These are phyloP conservation scores for Atethmia centrago DNA, from an alignment of 2,888 invertebrate species.

Conservation along the genomic window DNA sequence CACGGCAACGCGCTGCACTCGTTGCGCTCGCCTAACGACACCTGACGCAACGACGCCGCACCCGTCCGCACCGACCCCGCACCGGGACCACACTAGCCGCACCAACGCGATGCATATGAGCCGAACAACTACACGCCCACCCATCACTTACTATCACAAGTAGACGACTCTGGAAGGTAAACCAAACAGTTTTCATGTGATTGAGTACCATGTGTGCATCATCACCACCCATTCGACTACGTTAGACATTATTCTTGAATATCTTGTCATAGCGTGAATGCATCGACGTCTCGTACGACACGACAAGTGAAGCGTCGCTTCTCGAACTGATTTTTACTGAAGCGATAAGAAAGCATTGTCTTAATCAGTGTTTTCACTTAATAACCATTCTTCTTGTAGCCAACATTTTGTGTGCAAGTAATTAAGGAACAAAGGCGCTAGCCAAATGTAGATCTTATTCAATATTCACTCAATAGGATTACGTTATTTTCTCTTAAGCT, in stretches of 20 bases:
- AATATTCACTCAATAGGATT: conserved; percentile 72
- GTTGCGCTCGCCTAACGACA: conserved; percentile 84
- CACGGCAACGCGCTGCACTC: conserved; percentile 81
- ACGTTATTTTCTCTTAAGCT: conserved; percentile 71
- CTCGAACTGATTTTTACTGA: conserved; percentile 61
- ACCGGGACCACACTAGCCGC: conserved; percentile 31
- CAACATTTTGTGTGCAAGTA: conserved; percentile 58
- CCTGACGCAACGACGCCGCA: conserved; percentile 73
- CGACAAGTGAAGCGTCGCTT: conserved; percentile 52
- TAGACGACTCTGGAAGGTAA: conserved; percentile 14
- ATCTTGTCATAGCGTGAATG: conserved; percentile 44
- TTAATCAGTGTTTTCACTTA: conserved; percentile 37
- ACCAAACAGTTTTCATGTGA: conserved; percentile 15
- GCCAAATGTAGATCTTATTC: conserved; percentile 71
- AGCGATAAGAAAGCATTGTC: conserved; percentile 37
- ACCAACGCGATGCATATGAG: conserved; percentile 50
- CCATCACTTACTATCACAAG: conserved; percentile 19
- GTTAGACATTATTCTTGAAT: conserved; percentile 49
- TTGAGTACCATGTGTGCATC: conserved; percentile 15
- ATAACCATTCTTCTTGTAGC: conserved; percentile 55
- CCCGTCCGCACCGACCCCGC: conserved; percentile 34
- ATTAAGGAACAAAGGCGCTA: conserved; percentile 64
- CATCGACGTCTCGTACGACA: conserved; percentile 44
- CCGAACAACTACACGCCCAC: conserved; percentile 9
- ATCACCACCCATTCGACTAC: conserved; percentile 34